phyloP scores from a whole-genome alignment of 2,113 vertebrate species.

The Coryphaenoides rupestris region DNA sequence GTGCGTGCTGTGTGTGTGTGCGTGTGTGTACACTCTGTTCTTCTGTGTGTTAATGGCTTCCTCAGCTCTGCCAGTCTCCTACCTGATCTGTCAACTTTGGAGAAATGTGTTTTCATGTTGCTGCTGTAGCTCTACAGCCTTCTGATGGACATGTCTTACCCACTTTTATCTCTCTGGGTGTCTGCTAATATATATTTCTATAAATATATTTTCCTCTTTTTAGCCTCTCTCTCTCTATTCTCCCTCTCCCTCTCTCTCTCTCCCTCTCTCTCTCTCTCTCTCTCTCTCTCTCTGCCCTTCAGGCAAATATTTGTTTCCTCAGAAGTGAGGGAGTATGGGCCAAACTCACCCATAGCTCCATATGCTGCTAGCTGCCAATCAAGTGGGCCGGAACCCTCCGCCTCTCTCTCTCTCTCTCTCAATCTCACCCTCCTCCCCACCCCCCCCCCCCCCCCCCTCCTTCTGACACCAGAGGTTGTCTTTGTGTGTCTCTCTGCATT shows the following conservation, averaged over 20 bases:
- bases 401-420: constrained; percentile 21
- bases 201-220: background rate
- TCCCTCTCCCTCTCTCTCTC: constrained; percentile 58
- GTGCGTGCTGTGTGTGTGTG: no score
- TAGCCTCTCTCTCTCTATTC: constrained; percentile 4
- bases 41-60: constrained; percentile 51
- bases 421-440: constrained; percentile 1
- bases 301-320: constrained; percentile 97
- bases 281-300: constrained; percentile 69
- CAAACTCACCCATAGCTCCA: constrained; percentile 86
- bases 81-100: constrained; percentile 88
- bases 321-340: constrained; percentile 93
- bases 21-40: background rate
- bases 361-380: constrained; percentile 95
- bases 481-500: background rate
- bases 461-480: background rate
- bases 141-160: constrained; percentile 91
- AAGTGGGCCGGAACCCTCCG: constrained; percentile 74
- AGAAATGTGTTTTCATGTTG: constrained; percentile 89
- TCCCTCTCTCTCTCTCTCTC: constrained; percentile 67
- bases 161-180: constrained; percentile 88
- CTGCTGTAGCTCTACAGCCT: constrained; percentile 81
- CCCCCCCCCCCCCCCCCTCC: no score
- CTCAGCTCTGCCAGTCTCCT: constrained; percentile 81
- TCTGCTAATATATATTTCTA: constrained; percentile 92